Evolutionary conservation across 2,888 invertebrate genomes (phyloP), one percentile per base, ranked within the genome.

Genomic region (Andrena bicolor): DNA sequence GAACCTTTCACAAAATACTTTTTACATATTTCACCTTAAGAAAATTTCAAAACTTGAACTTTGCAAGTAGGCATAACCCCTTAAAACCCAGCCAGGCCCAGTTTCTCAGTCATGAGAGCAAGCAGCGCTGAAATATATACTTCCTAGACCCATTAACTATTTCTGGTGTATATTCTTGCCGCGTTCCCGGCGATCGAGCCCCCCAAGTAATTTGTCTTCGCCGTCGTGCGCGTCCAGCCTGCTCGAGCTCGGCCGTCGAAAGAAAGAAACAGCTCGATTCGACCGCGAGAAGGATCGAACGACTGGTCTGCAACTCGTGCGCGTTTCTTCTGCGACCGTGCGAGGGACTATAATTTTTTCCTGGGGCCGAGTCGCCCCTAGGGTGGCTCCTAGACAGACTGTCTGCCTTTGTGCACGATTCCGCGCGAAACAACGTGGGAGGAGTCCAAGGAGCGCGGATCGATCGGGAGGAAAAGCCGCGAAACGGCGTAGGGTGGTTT

Each of bases 151-250:
- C 68, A 63, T 72, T 73, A 72, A 73, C 80, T 78, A 78, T 80
- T 68, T 56, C 72, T 72, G 61, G 26, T 65, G 80, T 63, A 68
- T 30, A 49, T 69, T 69, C 64, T 73, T 82, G 61, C 30, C 65
- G 51, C 65, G 51, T 61, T 30, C 61, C 6, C 70, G 13, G 30
- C 26, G 66, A 80, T 80, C 35, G 32, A 71, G 49, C 80, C 30
- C 32, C 70, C 60, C 30, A 53, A 75, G 83, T 75, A 84, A 87
- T 87, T 87, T 86, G 82, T 86, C 80, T 73, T 75, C 69, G 79
- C 70, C 86, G 28, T 41, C 32, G 63, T 64, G 20, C 72, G n/a
- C 64, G 41, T 65, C 28, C 71, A 6, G 16, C 30, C 35, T 26
- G 66, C 53, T 26, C 58, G 20, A 3, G n/a, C 49, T 70, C 51